A percentile compares a stretch with the other conserved stretches of the same genome.
Conservation (phyloP, 2,113 vertebrate species). For the Trogon melanurus region DNA sequence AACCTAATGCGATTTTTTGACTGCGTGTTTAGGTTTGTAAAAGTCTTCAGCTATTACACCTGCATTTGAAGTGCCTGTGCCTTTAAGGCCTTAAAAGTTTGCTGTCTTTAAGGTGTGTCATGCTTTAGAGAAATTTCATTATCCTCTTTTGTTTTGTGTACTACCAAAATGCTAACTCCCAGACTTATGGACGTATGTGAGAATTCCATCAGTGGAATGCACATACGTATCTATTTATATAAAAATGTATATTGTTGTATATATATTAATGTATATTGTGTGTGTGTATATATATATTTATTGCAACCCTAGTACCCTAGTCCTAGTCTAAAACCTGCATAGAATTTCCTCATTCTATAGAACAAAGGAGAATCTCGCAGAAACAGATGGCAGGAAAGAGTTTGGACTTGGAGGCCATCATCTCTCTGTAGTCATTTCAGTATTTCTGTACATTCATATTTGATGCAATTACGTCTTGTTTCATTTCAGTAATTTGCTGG, state of each 20-base stretch:
- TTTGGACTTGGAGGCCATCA: neutral
- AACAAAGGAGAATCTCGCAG: neutral
- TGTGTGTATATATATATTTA: neutral
- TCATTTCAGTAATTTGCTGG: constrained; percentile 89
- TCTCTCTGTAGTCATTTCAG: neutral
- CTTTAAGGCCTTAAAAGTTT: neutral
- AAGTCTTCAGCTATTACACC: neutral
- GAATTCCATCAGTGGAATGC: neutral
- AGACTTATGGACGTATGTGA: neutral
- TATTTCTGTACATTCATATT: neutral
- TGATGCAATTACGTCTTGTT: constrained; percentile 19
- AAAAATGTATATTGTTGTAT: no score
- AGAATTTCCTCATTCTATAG: neutral
- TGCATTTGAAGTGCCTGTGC: neutral
- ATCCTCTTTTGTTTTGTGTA: neutral
- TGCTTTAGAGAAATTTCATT: neutral
- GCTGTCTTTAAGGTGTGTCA: neutral
- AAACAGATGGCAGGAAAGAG: neutral
- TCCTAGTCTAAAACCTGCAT: neutral
- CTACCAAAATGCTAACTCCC: neutral
- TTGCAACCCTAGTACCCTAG: neutral
- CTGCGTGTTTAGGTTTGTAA: neutral
- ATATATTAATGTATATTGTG: no score
- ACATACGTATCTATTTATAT: no score
- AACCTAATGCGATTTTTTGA: neutral